phyloP scores from a whole-genome alignment of 2,888 invertebrate species.

The Tortricodes alternella region DNA sequence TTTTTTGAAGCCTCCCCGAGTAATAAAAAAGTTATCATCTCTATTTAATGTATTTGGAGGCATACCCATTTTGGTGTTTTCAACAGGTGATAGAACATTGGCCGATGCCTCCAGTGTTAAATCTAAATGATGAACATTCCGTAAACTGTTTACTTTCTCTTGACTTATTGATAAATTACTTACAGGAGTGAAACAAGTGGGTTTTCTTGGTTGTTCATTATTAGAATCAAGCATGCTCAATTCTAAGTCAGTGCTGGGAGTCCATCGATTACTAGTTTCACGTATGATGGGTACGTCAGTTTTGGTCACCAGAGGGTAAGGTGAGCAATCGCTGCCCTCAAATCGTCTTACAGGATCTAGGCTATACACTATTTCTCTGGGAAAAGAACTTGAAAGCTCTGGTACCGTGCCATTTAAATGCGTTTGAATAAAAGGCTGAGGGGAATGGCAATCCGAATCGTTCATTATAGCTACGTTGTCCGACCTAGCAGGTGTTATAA shows the following conservation, averaged over 20 bases:
- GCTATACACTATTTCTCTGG: slow-evolving; percentile 50
- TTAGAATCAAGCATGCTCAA: slow-evolving; percentile 67
- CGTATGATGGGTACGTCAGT: slow-evolving; percentile 42
- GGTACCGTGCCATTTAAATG: slow-evolving; percentile 43
- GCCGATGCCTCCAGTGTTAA: slow-evolving; percentile 22
- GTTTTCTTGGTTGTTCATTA: slow-evolving; percentile 44
- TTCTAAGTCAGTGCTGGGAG: slow-evolving; percentile 67
- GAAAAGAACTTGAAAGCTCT: slow-evolving; percentile 40
- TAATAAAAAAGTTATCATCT: slow-evolving; percentile 66
- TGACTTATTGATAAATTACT: neutral
- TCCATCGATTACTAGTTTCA: slow-evolving; percentile 43
- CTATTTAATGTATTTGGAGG: slow-evolving; percentile 51
- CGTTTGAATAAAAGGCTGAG: slow-evolving; percentile 62
- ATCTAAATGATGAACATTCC: slow-evolving; percentile 9
- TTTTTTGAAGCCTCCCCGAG: slow-evolving; percentile 53
- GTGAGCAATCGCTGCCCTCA: slow-evolving; percentile 63
- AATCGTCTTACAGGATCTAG: slow-evolving; percentile 62
- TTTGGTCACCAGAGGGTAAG: slow-evolving; percentile 61
- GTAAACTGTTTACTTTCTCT: neutral
- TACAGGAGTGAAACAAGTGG: slow-evolving; percentile 35
- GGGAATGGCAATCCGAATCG: slow-evolving; percentile 69
- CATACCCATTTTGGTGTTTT: slow-evolving; percentile 40
- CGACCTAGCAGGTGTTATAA: slow-evolving; percentile 53
- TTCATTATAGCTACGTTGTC: slow-evolving; percentile 49
- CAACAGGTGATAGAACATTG: slow-evolving; percentile 43